Conservation (phyloP, 2,888 invertebrate genomes). For the Anthophora plumipes region DNA sequence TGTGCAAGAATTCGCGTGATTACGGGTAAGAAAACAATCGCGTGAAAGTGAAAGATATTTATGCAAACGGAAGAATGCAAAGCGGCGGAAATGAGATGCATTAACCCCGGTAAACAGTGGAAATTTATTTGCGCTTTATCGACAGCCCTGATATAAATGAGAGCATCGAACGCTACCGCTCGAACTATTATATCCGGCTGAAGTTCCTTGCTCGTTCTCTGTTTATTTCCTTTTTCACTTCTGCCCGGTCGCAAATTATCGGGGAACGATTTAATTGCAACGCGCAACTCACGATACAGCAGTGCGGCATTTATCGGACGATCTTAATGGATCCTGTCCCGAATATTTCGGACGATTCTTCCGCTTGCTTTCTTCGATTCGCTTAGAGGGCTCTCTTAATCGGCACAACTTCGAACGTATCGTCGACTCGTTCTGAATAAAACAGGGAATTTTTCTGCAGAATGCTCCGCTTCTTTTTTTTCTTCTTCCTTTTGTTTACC, state of each 20-base stretch:
- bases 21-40: neutral
- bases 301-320: slow-evolving; percentile 36
- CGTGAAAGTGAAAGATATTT: neutral
- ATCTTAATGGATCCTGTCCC: slow-evolving; percentile 31
- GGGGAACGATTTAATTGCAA: slow-evolving; percentile 53
- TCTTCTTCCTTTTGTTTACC: neutral
- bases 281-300: slow-evolving; percentile 29
- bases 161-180: slow-evolving; percentile 64
- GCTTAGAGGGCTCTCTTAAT: neutral
- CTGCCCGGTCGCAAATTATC: slow-evolving; percentile 29
- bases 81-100: slow-evolving; percentile 67
- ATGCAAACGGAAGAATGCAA: slow-evolving; percentile 6
- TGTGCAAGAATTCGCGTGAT: neutral
- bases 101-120: slow-evolving; percentile 67
- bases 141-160: slow-evolving; percentile 79
- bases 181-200: slow-evolving; percentile 38
- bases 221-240: slow-evolving; percentile 31
- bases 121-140: slow-evolving; percentile 81
- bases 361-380: neutral
- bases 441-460: neutral
- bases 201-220: slow-evolving; percentile 16
- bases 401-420: neutral
- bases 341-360: slow-evolving; percentile 38
- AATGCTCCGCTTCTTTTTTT: neutral
- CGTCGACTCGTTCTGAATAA: neutral